phyloP scores from a whole-genome alignment of 2,113 vertebrate genomes.

The Periophthalmus modestus region DNA sequence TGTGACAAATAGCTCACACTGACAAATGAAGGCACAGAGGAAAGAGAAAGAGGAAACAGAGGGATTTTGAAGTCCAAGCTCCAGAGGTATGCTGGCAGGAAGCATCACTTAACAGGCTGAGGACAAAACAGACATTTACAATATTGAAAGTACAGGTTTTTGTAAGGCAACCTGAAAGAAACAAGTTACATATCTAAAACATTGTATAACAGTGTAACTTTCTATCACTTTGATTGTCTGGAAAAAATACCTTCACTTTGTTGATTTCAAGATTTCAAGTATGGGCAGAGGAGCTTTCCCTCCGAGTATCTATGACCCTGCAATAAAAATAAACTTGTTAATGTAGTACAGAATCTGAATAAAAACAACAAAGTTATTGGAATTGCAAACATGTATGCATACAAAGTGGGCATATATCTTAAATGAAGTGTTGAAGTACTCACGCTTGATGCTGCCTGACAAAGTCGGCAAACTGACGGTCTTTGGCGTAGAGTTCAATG shows the following conservation, averaged over 20 bases:
- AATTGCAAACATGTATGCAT: no score
- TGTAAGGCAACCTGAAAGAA: neutral
- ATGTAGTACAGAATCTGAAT: constrained; percentile 6
- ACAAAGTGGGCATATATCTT: neutral
- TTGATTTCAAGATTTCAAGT: constrained; percentile 37
- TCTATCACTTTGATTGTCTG: neutral
- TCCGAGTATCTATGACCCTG: constrained; percentile 67
- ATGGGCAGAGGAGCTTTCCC: constrained; percentile 68
- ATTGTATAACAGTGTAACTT: neutral
- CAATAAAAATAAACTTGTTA: constrained; percentile 24
- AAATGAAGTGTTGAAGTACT: constrained; percentile 51
- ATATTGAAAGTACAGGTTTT: neutral
- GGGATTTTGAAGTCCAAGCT: constrained; percentile 12
- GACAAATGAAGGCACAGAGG: constrained; percentile 67
- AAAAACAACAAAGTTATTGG: neutral
- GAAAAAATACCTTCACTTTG: constrained; percentile 51
- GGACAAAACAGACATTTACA: neutral
- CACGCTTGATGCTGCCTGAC: constrained; percentile 90
- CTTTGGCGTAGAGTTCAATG: constrained; percentile 91
- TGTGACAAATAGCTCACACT: constrained; percentile 38
- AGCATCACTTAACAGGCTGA: constrained; percentile 11
- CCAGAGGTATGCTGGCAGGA: constrained; percentile 12
- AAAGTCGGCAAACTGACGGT: constrained; percentile 93
- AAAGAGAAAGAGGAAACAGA: constrained; percentile 45
- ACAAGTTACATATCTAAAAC: neutral